Evolutionary conservation across 2,888 invertebrate species (phyloP).

Genomic region (Drosophila nr. fundita): DNA sequence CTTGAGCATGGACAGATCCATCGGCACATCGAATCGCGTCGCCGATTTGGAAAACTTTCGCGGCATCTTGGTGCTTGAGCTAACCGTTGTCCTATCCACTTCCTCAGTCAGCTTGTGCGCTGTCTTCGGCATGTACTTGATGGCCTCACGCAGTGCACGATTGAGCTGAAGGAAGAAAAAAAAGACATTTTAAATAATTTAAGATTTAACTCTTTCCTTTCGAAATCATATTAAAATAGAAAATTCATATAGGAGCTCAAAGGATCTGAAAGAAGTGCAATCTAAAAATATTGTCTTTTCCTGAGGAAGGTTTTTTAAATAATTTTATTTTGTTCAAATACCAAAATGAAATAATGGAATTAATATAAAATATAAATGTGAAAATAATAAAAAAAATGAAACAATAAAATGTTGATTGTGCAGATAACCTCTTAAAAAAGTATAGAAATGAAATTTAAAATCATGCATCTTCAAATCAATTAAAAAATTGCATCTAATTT

Average conservation of each 20-base stretch:
- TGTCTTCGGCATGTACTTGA: conserved; percentile 78
- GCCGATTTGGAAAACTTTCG: conserved; percentile 91
- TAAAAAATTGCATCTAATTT: neutral
- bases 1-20: conserved; percentile 87
- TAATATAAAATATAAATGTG: neutral
- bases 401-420: neutral
- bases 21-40: conserved; percentile 91
- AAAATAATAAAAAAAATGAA: neutral
- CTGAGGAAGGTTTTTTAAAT: neutral
- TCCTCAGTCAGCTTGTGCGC: conserved; percentile 53
- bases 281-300: neutral
- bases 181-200: neutral
- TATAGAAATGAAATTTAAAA: neutral
- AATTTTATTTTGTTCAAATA: neutral
- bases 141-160: conserved; percentile 83
- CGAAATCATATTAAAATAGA: neutral
- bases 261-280: neutral
- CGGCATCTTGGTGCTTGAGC: conserved; percentile 86
- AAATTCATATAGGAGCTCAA: neutral
- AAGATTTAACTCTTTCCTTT: neutral
- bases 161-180: conserved; percentile 69
- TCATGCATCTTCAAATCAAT: neutral
- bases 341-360: neutral
- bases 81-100: conserved; percentile 64
- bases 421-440: neutral